phyloP scores from a whole-genome alignment of 2,888 invertebrate species.

The Athalia cordata region DNA sequence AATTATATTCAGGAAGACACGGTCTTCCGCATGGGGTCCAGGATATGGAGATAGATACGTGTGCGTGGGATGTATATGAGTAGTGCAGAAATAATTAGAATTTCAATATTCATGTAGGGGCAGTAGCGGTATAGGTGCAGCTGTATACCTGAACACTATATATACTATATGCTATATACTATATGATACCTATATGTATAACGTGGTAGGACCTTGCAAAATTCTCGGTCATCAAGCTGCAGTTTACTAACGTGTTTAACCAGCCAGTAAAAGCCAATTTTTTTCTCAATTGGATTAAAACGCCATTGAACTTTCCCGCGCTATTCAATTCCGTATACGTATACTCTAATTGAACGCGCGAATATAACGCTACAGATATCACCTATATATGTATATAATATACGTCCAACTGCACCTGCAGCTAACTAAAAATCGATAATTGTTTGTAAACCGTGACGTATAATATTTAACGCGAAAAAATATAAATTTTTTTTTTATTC shows the following conservation, averaged over 20 bases:
- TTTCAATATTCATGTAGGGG: conserved; percentile 68
- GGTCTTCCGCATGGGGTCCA: conserved; percentile 6
- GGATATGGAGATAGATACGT: conserved; percentile 20
- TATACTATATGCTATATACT: conserved; percentile 11
- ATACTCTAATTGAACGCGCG: no score
- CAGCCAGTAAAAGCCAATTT: no score
- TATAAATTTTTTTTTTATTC: neutral
- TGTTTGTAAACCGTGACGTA: neutral
- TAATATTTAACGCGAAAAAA: neutral
- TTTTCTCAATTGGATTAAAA: no score
- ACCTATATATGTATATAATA: no score
- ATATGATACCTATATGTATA: no score
- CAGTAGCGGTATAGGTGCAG: neutral
- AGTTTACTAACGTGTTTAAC: no score
- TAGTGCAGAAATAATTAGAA: conserved; percentile 66
- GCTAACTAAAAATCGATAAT: neutral
- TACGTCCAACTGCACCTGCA: neutral
- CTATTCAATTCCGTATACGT: no score
- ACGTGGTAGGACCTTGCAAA: no score
- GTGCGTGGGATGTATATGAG: conserved; percentile 49
- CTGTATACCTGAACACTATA: no score
- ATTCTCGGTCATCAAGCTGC: no score
- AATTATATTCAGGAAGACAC: conserved; percentile 65
- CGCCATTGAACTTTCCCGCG: no score
- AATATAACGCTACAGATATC: no score